phyloP scores from a whole-genome alignment of 2,888 invertebrate species.

The Oscheius sp. region DNA sequence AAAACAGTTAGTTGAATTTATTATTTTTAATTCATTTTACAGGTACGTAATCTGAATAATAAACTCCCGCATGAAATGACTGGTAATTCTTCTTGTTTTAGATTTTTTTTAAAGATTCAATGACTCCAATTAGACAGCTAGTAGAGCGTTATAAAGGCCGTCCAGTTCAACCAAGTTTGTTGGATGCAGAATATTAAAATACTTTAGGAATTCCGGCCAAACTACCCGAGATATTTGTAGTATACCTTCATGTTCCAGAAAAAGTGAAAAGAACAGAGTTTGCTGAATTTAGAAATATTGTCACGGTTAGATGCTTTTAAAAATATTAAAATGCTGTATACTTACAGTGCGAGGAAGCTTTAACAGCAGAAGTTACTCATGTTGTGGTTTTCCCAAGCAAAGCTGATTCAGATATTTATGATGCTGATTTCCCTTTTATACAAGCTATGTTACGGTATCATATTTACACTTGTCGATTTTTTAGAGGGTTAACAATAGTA shows the following conservation, averaged over 20 bases:
- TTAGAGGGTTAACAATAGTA: slow-evolving; percentile 10
- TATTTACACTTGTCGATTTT: background rate
- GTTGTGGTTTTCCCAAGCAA: background rate
- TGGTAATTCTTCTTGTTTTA: background rate
- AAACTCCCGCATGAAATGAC: slow-evolving; percentile 15
- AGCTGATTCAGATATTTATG: background rate
- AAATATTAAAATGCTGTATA: background rate
- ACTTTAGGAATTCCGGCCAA: slow-evolving; percentile 42
- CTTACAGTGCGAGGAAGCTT: background rate
- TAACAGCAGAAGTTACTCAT: background rate
- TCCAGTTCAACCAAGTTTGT: slow-evolving; percentile 23
- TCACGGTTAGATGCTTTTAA: slow-evolving; percentile 20
- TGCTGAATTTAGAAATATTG: background rate
- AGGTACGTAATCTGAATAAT: slow-evolving; percentile 7
- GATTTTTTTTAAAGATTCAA: too few species aligned
- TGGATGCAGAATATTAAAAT: background rate
- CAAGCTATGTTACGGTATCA: slow-evolving; percentile 2
- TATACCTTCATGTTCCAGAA: slow-evolving; percentile 29
- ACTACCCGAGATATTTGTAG: slow-evolving; percentile 34
- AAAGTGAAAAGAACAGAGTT: background rate
- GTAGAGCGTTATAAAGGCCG: slow-evolving; percentile 16
- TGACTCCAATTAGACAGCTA: slow-evolving; percentile 11
- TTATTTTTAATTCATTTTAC: background rate
- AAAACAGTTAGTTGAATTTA: background rate
- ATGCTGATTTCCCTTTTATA: background rate